These are phyloP conservation scores for Watsonalla binaria DNA, from an alignment of 2,888 invertebrate genomes.

Conservation along the genomic window DNA sequence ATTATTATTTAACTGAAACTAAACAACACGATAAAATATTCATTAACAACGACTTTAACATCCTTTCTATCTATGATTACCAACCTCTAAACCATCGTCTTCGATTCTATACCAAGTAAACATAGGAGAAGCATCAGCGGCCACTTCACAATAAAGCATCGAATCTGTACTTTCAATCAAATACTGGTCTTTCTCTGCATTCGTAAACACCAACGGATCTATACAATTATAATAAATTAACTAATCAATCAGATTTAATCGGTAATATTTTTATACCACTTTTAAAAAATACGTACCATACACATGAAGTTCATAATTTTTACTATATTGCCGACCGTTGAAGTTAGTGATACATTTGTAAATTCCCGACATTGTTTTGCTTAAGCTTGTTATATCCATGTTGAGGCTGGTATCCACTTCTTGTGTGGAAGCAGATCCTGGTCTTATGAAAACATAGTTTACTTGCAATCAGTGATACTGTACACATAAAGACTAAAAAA, in stretches of 20 bases:
- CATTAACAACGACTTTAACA: too few relatives aligned
- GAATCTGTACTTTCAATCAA: conserved; percentile 42
- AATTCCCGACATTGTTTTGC: conserved; percentile 45
- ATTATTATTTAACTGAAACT: conserved; percentile 35
- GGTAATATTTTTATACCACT: neutral
- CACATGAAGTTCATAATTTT: conserved; percentile 40
- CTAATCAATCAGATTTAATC: too few relatives aligned
- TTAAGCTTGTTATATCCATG: conserved; percentile 46
- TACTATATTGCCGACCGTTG: conserved; percentile 31
- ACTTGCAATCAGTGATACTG: conserved; percentile 9
- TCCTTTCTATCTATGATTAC: neutral
- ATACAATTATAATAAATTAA: conserved; percentile 4
- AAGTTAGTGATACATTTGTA: conserved; percentile 51
- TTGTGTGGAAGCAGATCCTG: conserved; percentile 56
- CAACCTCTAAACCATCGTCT: conserved; percentile 33
- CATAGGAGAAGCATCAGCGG: conserved; percentile 34
- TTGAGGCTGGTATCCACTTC: conserved; percentile 35
- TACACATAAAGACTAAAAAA: neutral
- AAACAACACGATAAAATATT: neutral
- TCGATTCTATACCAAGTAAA: conserved; percentile 51
- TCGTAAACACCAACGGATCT: conserved; percentile 50
- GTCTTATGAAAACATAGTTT: conserved; percentile 60
- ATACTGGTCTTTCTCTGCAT: conserved; percentile 35
- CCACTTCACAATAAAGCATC: conserved; percentile 45
- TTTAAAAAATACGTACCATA: conserved; percentile 43